Evolutionary conservation across 2,888 invertebrate species (phyloP), one percentile per base, ranked within the genome.

Genomic region (Lasiommata megera): DNA sequence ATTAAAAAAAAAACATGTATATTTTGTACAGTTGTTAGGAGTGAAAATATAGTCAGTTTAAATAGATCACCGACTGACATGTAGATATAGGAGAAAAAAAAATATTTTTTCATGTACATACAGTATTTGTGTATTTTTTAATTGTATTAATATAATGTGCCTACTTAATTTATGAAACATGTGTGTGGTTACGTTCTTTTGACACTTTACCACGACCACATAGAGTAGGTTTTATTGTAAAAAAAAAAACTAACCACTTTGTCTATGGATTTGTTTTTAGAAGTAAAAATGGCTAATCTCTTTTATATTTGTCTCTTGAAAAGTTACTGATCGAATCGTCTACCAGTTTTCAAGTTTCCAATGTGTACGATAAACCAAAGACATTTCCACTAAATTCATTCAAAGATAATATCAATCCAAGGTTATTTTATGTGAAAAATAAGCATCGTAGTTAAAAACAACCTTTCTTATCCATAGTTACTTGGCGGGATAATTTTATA

Each of bases 31-130:
- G 73, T 67, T 61, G 54, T 56, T 65, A 63, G 61, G 58, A 59
- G 62, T 51, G 55, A 62, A 61, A 54, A 55, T 36, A 53, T 58
- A 38, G 58, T 64, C 58, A 62, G 54, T 51, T 54, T 47, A 46
- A 29, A 36, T 40, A 53, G 38, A 62, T 62, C 67, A 63, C 68
- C 64, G 75, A 75, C 78, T 79, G 78, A 76, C 69, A 34, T 74
- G 69, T 79, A 77, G 72, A 69, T 71, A 69, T 73, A 72, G 67
- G 61, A 59, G 65, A 57, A 62, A 69, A 69, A 67, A 61, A 62
- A 56, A 67, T 73, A 68, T 73, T 73, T 75, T 76, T 74, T 72
- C 68, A 71, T 80, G 80, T 80, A 81, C 80, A 80, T 80, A 81
- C 80, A 80, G 78, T 79, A 74, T 76, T 73, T 68, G 67, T 69